Evolutionary conservation across 2,113 vertebrate genomes (phyloP).

Genomic region (Brevimyrus niger): DNA sequence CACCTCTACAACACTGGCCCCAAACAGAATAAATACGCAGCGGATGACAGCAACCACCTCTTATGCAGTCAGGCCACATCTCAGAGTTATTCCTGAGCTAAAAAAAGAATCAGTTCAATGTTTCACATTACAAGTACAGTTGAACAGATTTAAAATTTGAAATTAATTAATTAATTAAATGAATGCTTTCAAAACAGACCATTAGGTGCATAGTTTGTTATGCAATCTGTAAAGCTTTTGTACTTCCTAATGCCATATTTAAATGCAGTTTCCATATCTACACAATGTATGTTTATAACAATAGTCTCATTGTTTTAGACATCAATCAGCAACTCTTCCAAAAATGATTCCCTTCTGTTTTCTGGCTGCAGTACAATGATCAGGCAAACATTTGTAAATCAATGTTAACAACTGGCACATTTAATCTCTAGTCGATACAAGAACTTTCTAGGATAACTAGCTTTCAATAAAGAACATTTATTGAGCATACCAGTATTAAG

Average conservation of each 20-base stretch:
- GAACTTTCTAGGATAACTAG: background rate
- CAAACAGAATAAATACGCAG: background rate
- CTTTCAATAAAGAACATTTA: background rate
- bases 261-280: background rate
- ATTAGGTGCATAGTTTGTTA: background rate
- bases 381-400: background rate
- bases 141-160: background rate
- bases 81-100: background rate
- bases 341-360: background rate
- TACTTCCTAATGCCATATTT: background rate
- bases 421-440: background rate
- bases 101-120: background rate
- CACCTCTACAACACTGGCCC: background rate
- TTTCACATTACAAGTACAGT: background rate
- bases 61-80: background rate
- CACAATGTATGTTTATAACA: background rate
- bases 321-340: background rate
- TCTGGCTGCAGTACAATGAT: background rate
- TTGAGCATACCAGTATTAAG: background rate
- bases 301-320: background rate
- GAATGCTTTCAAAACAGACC: background rate
- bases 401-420: background rate
- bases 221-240: background rate
- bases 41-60: background rate
- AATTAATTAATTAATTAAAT: background rate